phyloP scores from a whole-genome alignment of 1,140 invertebrate species.

The Trialeurodes vaporariorum region DNA sequence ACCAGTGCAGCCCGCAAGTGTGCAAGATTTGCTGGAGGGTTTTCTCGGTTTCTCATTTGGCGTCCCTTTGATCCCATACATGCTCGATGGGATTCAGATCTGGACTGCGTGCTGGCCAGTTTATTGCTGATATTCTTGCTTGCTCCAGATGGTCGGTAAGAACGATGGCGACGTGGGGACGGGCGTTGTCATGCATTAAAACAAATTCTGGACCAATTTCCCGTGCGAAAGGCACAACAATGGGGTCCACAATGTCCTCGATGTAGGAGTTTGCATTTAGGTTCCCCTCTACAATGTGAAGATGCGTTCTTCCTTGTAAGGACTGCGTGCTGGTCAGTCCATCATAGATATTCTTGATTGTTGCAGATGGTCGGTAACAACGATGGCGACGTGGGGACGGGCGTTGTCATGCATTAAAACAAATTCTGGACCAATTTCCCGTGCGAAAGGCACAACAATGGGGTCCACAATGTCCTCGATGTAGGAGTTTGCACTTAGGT shows the following conservation, averaged over 20 bases:
- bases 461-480: constrained; percentile 24
- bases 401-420: constrained; percentile 24
- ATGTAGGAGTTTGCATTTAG: constrained; percentile 26
- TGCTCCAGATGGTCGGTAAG: constrained; percentile 25
- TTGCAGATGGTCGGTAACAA: constrained; percentile 23
- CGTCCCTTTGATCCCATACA: constrained; percentile 32
- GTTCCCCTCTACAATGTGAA: constrained; percentile 13
- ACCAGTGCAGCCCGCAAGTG: too few species aligned
- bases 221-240: constrained; percentile 24
- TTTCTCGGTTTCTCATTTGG: too few species aligned
- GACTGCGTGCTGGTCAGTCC: constrained; percentile 31
- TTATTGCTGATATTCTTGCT: constrained; percentile 25
- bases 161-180: constrained; percentile 24
- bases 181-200: constrained; percentile 26
- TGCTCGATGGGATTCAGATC: constrained; percentile 36
- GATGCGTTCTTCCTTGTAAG: too few species aligned
- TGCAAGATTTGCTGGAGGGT: too few species aligned
- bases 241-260: constrained; percentile 21
- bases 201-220: constrained; percentile 24
- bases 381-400: constrained; percentile 24
- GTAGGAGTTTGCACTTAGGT: constrained; percentile 23
- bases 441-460: constrained; percentile 26
- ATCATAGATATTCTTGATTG: constrained; percentile 25
- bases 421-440: constrained; percentile 24
- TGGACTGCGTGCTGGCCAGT: constrained; percentile 32